Evolutionary conservation across 2,797 vertebrate species (phyloP).

Genomic region (Peromyscus eremicus): DNA sequence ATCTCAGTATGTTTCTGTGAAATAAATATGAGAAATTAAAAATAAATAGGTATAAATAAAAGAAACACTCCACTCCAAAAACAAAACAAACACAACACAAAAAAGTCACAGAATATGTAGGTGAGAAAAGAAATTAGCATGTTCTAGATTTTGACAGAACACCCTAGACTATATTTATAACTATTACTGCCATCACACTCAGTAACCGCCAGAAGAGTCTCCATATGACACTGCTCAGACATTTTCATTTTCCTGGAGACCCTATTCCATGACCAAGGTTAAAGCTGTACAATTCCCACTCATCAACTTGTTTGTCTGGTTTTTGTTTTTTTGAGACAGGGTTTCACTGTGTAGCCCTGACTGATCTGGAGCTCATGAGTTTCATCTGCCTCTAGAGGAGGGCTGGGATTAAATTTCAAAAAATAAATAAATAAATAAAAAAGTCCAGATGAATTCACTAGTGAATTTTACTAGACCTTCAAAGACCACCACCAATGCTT

Average conservation of each 20-base stretch:
- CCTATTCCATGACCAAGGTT: not conserved
- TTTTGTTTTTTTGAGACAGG: not conserved
- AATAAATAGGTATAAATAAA: not conserved
- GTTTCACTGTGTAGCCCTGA: not conserved
- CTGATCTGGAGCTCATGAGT: not conserved
- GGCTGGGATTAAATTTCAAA: not conserved
- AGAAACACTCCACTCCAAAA: slow-evolving; percentile 4
- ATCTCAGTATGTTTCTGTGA: not conserved
- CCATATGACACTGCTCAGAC: not conserved
- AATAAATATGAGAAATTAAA: not conserved
- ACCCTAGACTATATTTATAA: not conserved
- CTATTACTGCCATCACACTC: too few relatives aligned
- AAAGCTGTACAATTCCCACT: not conserved
- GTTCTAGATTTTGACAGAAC: not conserved
- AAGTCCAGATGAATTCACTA: too few relatives aligned
- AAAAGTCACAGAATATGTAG: not conserved
- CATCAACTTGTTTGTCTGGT: not conserved
- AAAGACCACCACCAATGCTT: too few relatives aligned
- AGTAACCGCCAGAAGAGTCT: not conserved
- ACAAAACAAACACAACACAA: not conserved
- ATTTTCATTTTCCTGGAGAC: not conserved
- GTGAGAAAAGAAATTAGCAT: not conserved
- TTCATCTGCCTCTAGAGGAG: not conserved
- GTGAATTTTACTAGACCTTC: too few relatives aligned
- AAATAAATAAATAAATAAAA: too few relatives aligned